Conservation (phyloP, 2,888 invertebrate species). For the Drosophila borborema region DNA sequence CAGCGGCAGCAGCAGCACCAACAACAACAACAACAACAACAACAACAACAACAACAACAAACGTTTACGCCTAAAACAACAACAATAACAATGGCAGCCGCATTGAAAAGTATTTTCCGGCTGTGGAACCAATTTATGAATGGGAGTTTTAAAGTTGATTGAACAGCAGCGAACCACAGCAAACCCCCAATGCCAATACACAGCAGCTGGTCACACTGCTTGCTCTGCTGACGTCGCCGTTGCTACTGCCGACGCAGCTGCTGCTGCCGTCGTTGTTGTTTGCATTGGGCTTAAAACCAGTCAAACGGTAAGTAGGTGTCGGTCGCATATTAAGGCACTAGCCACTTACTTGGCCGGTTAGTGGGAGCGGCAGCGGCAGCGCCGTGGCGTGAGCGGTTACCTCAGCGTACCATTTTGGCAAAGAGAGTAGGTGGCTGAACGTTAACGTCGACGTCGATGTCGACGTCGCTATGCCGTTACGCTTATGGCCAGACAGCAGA, state of each 20-base stretch:
- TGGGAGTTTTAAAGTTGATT: slow-evolving; percentile 67
- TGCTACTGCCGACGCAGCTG: slow-evolving; percentile 21
- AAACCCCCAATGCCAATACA: slow-evolving; percentile 23
- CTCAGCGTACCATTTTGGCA: slow-evolving; percentile 79
- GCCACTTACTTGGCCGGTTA: slow-evolving; percentile 38
- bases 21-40: slow-evolving; percentile 23
- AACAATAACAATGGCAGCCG: slow-evolving; percentile 35
- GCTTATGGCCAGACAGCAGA: slow-evolving; percentile 52
- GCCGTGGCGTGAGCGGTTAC: slow-evolving; percentile 67
- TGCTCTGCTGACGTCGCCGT: slow-evolving; percentile 10
- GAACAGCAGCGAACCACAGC: slow-evolving; percentile 32
- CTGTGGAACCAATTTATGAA: slow-evolving; percentile 62
- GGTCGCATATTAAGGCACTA: slow-evolving; percentile 73
- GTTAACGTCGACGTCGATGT: slow-evolving; percentile 23
- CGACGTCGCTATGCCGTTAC: slow-evolving; percentile 37
- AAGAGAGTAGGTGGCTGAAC: slow-evolving; percentile 76
- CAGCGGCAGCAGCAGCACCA: slow-evolving; percentile 17
- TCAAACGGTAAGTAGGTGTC: slow-evolving; percentile 78
- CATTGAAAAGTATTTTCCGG: slow-evolving; percentile 59
- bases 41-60: slow-evolving; percentile 24
- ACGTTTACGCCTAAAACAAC: slow-evolving; percentile 4
- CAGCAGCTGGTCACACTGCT: slow-evolving; percentile 37
- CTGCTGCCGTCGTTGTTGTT: slow-evolving; percentile 48
- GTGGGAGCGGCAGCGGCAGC: slow-evolving; percentile 57
- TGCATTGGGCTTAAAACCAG: slow-evolving; percentile 73